Evolutionary conservation across 2,888 invertebrate species (phyloP).

Genomic region (Sinopyrophorus schimmeli): DNA sequence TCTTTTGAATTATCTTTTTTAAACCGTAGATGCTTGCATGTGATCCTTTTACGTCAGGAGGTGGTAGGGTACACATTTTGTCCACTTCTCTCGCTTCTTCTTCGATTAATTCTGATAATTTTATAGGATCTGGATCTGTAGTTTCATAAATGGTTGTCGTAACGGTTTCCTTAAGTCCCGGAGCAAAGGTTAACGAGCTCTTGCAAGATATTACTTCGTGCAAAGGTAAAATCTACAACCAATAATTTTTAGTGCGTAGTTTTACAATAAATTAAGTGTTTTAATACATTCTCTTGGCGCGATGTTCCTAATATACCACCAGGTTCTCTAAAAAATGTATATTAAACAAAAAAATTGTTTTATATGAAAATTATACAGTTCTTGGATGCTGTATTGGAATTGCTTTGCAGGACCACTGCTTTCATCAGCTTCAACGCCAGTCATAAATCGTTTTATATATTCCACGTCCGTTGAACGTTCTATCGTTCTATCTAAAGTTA

Average conservation of each 20-base stretch:
- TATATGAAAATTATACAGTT: conserved; percentile 39
- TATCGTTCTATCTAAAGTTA: conserved; percentile 43
- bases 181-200: conserved; percentile 30
- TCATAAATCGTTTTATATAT: conserved; percentile 30
- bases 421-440: conserved; percentile 32
- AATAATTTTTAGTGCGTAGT: too few species aligned
- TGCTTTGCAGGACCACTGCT: conserved; percentile 34
- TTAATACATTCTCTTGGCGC: conserved; percentile 5
- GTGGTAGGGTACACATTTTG: conserved; percentile 44
- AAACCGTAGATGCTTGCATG: conserved; percentile 42
- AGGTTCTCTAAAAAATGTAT: conserved; percentile 10
- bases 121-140: conserved; percentile 33
- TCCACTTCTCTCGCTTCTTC: conserved; percentile 50
- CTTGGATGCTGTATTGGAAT: conserved; percentile 42
- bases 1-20: conserved; percentile 44
- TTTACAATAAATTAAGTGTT: background rate
- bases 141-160: conserved; percentile 35
- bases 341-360: too few species aligned
- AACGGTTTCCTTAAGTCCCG: conserved; percentile 27
- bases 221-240: conserved; percentile 23
- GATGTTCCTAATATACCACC: background rate
- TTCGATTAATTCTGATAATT: conserved; percentile 45
- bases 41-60: conserved; percentile 45
- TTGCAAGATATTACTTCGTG: conserved; percentile 33
- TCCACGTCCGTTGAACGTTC: conserved; percentile 42